Conservation (phyloP, 2,113 vertebrate species). For the Bos taurus region ARS-UCD2.0 NC_037332.1:53343001-53343500, state of each 20-base stretch:
- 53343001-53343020: not conserved
- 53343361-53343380: not conserved
- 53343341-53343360: not conserved
- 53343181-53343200: not conserved
- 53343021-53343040: conserved; percentile 32
- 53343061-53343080: conserved; percentile 25
- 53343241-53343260: not conserved
- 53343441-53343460: not conserved
- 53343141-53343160: not conserved
- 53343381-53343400: not conserved
- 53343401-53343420: not conserved
- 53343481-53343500: not conserved
- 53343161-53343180: not conserved
- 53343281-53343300: not conserved
- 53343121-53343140: not conserved
- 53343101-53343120: not conserved
- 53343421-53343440: not conserved
- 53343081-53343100: conserved; percentile 1
- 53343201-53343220: not conserved
- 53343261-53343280: not conserved
- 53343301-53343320: not conserved
- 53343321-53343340: not conserved
- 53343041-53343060: conserved; percentile 31
- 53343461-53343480: not conserved
- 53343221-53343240: conserved; percentile 5